Conservation (phyloP, 2,113 vertebrate genomes). For the Copsychus sechellarum region DNA sequence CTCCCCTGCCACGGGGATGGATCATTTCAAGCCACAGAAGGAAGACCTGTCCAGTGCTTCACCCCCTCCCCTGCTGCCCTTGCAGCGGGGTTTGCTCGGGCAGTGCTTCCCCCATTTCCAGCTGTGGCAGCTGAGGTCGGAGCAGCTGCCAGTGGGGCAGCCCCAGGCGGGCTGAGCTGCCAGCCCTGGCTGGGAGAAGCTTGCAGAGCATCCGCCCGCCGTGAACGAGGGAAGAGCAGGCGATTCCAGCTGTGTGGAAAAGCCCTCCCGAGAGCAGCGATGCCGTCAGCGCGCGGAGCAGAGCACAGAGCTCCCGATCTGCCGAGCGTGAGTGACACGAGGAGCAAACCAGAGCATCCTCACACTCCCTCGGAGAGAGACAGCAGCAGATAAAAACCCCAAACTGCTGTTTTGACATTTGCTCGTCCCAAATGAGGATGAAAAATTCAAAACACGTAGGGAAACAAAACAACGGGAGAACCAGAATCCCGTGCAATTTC, state of each 20-base stretch:
- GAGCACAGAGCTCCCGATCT: neutral
- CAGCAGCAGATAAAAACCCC: neutral
- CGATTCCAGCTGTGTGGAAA: neutral
- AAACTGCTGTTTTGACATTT: neutral
- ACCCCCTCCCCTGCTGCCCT: neutral
- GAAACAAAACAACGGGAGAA: neutral
- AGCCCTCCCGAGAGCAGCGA: neutral
- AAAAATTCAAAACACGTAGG: neutral
- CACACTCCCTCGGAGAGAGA: rapidly evolving
- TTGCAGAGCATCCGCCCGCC: neutral
- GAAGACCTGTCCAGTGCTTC: neutral
- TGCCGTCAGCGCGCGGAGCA: neutral
- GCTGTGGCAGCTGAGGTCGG: neutral
- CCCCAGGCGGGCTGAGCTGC: neutral
- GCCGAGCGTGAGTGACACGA: neutral
- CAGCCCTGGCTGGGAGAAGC: neutral
- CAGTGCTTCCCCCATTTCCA: neutral
- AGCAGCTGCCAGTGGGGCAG: neutral
- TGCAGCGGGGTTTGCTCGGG: rapidly evolving
- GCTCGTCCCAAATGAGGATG: neutral
- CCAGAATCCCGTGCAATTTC: neutral
- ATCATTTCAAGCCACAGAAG: rapidly evolving
- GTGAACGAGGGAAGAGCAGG: neutral
- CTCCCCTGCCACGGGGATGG: neutral
- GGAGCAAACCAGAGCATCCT: neutral